Percentiles rank a stretch among this genome's conserved stretches.
phyloP scores from a whole-genome alignment of 2,113 vertebrate genomes.

The Eulacestoma nigropectus region DNA sequence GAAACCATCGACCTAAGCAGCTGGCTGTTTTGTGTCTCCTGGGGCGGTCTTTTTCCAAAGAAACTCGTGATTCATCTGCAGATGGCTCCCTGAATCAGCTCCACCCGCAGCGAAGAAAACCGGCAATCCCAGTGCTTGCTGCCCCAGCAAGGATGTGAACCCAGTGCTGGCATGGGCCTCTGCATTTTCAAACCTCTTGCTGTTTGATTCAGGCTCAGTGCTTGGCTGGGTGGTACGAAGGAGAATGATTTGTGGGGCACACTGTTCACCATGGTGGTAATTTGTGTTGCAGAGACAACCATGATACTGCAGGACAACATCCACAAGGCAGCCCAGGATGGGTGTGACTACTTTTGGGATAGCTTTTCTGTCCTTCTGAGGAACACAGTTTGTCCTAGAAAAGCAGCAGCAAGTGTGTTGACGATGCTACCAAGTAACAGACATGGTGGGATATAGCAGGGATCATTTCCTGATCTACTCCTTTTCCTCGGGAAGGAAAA shows the following conservation, averaged over 20 bases:
- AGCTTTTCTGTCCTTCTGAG: background rate
- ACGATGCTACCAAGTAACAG: background rate
- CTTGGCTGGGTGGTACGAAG: background rate
- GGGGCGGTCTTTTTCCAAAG: slow-evolving; percentile 8
- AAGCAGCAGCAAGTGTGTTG: background rate
- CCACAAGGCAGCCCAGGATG: background rate
- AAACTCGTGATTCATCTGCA: slow-evolving; percentile 54
- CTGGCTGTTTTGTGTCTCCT: slow-evolving; percentile 23
- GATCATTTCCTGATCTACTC: background rate
- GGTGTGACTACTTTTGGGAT: background rate
- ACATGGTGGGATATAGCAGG: background rate
- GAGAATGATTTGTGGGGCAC: background rate
- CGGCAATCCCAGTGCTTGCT: background rate
- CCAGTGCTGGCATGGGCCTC: accelerated
- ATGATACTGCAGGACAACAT: background rate
- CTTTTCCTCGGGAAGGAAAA: background rate
- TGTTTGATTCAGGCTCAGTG: accelerated
- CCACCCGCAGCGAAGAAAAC: slow-evolving; percentile 1
- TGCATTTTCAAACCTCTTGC: background rate
- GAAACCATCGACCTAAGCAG: background rate
- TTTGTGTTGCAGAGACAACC: too few relatives aligned
- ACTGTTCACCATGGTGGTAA: background rate
- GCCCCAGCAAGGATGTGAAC: background rate
- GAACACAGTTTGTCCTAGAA: background rate
- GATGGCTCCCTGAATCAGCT: slow-evolving; percentile 39